Percentiles rank a stretch among this genome's conserved stretches.
These are phyloP conservation scores for Drosophila funebris DNA, from an alignment of 1,140 invertebrate genomes.

Conservation along the genomic window DNA sequence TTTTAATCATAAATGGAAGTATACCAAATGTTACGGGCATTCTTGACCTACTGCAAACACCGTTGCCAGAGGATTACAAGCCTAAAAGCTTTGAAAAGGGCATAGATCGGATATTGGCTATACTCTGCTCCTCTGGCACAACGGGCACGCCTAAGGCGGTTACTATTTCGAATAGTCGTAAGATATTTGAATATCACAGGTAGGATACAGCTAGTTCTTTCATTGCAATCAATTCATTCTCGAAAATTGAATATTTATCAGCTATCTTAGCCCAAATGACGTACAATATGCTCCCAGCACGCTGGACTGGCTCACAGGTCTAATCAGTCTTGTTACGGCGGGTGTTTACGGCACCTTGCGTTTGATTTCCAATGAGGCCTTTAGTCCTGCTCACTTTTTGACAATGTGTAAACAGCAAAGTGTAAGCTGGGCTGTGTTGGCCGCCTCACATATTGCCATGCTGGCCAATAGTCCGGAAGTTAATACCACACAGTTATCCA, in stretches of 20 bases:
- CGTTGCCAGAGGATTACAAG: constrained; percentile 49
- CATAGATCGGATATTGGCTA: constrained; percentile 69
- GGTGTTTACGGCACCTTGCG: constrained; percentile 64
- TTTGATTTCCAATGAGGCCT: constrained; percentile 67
- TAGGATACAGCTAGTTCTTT: background rate
- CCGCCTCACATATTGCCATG: constrained; percentile 73
- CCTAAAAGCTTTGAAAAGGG: constrained; percentile 50
- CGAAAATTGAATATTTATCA: constrained; percentile 4
- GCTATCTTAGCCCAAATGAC: constrained; percentile 64
- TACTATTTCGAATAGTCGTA: constrained; percentile 87
- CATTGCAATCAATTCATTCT: background rate
- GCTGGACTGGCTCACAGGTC: constrained; percentile 72
- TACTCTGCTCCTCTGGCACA: constrained; percentile 88
- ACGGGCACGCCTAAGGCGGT: constrained; percentile 92
- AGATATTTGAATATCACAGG: constrained; percentile 60
- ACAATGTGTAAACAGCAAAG: constrained; percentile 65
- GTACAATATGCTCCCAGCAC: constrained; percentile 75
- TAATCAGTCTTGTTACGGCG: constrained; percentile 66
- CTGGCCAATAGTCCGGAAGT: constrained; percentile 54
- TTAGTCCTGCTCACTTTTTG: constrained; percentile 60
- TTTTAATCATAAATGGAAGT: constrained; percentile 57
- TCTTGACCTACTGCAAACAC: constrained; percentile 51
- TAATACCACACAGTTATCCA: constrained; percentile 38
- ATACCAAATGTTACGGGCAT: constrained; percentile 44
- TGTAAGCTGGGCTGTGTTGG: constrained; percentile 59